phyloP scores from a whole-genome alignment of 2,888 invertebrate species.

The Agrenia bidenticulata region DNA sequence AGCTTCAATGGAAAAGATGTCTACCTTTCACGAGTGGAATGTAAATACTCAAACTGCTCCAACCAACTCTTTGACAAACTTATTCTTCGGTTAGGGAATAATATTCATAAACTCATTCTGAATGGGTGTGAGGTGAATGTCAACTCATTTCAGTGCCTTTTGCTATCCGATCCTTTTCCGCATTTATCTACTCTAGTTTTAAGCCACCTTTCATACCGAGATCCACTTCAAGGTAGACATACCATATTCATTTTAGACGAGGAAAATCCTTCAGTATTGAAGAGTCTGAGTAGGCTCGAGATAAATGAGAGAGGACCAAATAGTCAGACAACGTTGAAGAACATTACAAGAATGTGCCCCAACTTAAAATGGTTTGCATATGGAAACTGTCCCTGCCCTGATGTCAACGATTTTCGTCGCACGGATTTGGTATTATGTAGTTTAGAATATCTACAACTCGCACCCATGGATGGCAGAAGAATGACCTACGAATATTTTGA shows the following conservation, averaged over 20 bases:
- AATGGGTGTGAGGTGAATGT: conserved; percentile 6
- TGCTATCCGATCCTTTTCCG: conserved; percentile 3
- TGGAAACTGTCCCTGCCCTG: conserved; percentile 7
- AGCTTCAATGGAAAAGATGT: background rate
- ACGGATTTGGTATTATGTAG: background rate
- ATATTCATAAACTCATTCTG: background rate
- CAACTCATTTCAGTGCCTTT: conserved; percentile 2
- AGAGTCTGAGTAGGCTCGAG: background rate
- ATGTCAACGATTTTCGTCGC: background rate
- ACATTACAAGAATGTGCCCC: conserved; percentile 12
- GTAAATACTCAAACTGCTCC: background rate
- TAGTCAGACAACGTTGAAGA: background rate
- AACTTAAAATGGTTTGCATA: background rate
- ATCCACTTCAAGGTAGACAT: background rate
- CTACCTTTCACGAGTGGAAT: background rate
- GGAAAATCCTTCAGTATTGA: background rate
- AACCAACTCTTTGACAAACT: conserved; percentile 11
- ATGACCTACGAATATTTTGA: conserved; percentile 14
- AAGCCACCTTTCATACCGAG: background rate
- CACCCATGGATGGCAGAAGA: conserved; percentile 9
- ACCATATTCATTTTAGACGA: conserved; percentile 1
- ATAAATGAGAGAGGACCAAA: conserved; percentile 14
- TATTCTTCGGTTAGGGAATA: background rate
- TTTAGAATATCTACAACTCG: conserved; percentile 1
- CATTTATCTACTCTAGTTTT: background rate